These are phyloP conservation scores for Pycnonotus jocosus DNA, from an alignment of 2,113 vertebrate genomes.

Conservation along the genomic window DNA sequence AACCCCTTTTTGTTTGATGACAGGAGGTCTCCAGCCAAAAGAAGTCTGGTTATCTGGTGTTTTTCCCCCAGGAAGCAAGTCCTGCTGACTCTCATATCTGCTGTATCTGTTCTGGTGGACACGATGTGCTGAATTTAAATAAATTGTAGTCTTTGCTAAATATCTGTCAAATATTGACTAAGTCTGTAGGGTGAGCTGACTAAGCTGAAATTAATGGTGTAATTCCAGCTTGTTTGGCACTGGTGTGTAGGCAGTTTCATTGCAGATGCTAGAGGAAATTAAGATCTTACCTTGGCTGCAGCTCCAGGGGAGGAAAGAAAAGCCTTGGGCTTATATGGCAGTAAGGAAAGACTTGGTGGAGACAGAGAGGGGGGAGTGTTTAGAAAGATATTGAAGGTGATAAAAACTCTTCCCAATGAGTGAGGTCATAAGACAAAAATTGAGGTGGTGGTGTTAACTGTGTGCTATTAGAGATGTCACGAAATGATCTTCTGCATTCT, in stretches of 20 bases:
- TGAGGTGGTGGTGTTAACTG: background rate
- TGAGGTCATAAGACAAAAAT: constrained; percentile 27
- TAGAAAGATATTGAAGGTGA: background rate
- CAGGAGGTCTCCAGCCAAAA: background rate
- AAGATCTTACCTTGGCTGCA: constrained; percentile 1
- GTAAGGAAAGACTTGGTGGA: background rate
- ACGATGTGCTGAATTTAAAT: background rate
- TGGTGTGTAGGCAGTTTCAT: background rate
- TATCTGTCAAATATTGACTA: constrained; percentile 25
- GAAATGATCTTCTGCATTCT: background rate
- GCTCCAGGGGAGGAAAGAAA: background rate
- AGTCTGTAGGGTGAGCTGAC: background rate
- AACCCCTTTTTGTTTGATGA: background rate
- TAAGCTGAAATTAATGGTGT: constrained; percentile 14
- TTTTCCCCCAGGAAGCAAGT: background rate
- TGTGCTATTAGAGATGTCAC: background rate
- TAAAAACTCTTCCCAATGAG: background rate
- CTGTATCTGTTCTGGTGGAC: background rate
- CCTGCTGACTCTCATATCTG: background rate
- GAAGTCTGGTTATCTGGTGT: background rate
- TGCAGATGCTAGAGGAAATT: constrained; percentile 5
- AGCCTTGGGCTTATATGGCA: background rate
- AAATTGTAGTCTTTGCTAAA: background rate
- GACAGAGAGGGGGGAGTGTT: background rate
- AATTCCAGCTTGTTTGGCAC: background rate